Evolutionary conservation across 1,140 invertebrate species (phyloP).

Genomic region (Plutomurus gul): DNA sequence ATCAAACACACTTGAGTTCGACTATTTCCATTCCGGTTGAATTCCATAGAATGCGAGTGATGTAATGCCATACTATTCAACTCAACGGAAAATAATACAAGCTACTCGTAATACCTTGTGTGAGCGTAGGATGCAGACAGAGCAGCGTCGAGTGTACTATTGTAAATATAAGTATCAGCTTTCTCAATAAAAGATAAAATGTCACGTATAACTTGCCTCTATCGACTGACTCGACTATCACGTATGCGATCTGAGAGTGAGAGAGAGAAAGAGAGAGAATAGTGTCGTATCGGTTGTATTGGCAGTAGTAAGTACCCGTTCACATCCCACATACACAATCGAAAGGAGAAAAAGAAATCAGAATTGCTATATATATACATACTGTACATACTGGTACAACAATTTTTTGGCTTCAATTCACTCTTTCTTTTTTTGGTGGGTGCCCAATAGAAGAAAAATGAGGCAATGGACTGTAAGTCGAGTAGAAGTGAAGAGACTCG

Average conservation of each 20-base stretch:
- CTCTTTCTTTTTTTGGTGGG: not conserved
- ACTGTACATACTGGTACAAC: too few relatives aligned
- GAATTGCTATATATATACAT: too few relatives aligned
- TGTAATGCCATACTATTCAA: constrained; percentile 6
- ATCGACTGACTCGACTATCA: not conserved
- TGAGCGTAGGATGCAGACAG: too few relatives aligned
- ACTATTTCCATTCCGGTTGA: not conserved
- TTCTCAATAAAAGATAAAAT: not conserved
- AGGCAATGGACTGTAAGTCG: not conserved
- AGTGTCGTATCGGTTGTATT: not conserved
- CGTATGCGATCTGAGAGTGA: not conserved
- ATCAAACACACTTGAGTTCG: constrained; percentile 19
- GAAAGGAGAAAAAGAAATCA: not conserved
- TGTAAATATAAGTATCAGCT: not conserved
- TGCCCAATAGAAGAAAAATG: not conserved
- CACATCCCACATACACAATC: not conserved
- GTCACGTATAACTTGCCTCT: not conserved
- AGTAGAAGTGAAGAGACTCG: not conserved
- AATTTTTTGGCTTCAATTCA: constrained; percentile 16
- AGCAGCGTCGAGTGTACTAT: too few relatives aligned
- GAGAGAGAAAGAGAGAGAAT: not conserved
- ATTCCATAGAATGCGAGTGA: not conserved
- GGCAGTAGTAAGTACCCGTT: not conserved
- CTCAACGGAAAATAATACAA: constrained; percentile 5
- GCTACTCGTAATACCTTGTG: too few relatives aligned